A percentile compares a stretch with the other conserved stretches of the same genome.
Conservation (phyloP, 2,113 vertebrate genomes). For the Nothoprocta pentlandii region DNA sequence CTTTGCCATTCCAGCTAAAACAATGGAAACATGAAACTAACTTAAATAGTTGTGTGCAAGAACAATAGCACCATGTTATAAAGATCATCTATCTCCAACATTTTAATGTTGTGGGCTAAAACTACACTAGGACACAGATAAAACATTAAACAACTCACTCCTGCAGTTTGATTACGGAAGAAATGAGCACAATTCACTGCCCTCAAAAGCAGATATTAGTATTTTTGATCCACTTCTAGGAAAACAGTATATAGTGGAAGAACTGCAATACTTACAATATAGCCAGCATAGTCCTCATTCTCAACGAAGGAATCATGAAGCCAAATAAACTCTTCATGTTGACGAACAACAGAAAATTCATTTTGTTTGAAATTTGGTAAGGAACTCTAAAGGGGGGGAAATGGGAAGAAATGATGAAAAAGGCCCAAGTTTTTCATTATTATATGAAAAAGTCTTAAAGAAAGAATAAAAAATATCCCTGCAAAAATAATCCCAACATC, state of each 20-base stretch:
- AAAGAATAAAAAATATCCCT: not conserved
- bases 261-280: constrained; percentile 89
- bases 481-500: not conserved
- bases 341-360: constrained; percentile 97
- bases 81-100: not conserved
- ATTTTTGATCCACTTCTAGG: not conserved
- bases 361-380: constrained; percentile 98
- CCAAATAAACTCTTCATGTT: constrained; percentile 99
- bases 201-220: not conserved
- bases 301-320: constrained; percentile 98
- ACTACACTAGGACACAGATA: not conserved
- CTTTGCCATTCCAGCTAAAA: not conserved
- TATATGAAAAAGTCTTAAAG: not conserved
- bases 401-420: not conserved
- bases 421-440: not conserved
- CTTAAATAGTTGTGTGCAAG: constrained; percentile 32
- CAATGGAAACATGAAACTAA: not conserved
- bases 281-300: constrained; percentile 98
- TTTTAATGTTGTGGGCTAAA: not conserved
- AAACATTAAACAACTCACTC: not conserved
- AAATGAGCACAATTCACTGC: not conserved
- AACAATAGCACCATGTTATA: constrained; percentile 6
- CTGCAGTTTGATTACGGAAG: not conserved
- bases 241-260: not conserved
- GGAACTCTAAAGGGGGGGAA: constrained; percentile 85